These are phyloP conservation scores for Calidris pygmaea DNA, from an alignment of 2,113 vertebrate genomes.

Conservation along the genomic window DNA sequence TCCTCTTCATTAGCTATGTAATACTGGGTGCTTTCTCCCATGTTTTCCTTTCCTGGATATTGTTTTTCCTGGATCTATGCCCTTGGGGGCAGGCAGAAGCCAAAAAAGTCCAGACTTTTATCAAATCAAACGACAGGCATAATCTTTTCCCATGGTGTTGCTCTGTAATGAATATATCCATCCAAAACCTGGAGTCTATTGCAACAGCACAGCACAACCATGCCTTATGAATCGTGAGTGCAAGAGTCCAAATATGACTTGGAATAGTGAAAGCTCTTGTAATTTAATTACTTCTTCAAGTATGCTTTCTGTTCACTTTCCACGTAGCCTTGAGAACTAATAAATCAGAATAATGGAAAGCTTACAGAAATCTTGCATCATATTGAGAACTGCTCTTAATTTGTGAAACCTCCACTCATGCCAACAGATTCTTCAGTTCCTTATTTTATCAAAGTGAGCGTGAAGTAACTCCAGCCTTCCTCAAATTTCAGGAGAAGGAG, in stretches of 20 bases:
- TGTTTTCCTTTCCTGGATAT: not conserved
- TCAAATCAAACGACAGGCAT: not conserved
- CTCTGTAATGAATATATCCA: not conserved
- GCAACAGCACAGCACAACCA: not conserved
- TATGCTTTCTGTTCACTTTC: constrained; percentile 11
- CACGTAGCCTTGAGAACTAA: not conserved
- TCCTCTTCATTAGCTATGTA: not conserved
- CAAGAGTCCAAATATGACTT: not conserved
- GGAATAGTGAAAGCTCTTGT: not conserved
- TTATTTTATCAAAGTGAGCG: not conserved
- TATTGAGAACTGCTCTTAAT: constrained; percentile 5
- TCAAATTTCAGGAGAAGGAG: not conserved
- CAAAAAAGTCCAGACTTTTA: not conserved
- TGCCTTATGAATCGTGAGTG: not conserved
- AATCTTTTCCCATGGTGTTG: not conserved
- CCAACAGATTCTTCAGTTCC: not conserved
- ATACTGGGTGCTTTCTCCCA: not conserved
- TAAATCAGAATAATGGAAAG: constrained; percentile 41
- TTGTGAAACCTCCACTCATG: not conserved
- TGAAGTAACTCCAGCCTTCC: not conserved
- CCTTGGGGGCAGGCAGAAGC: not conserved
- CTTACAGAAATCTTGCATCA: constrained; percentile 13
- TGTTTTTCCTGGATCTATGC: not conserved
- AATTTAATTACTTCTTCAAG: constrained; percentile 18
- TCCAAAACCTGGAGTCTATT: not conserved